Evolutionary conservation across 2,113 vertebrate genomes (phyloP), one percentile per base, ranked within the genome.

Genomic region (Perca flavescens): DNA sequence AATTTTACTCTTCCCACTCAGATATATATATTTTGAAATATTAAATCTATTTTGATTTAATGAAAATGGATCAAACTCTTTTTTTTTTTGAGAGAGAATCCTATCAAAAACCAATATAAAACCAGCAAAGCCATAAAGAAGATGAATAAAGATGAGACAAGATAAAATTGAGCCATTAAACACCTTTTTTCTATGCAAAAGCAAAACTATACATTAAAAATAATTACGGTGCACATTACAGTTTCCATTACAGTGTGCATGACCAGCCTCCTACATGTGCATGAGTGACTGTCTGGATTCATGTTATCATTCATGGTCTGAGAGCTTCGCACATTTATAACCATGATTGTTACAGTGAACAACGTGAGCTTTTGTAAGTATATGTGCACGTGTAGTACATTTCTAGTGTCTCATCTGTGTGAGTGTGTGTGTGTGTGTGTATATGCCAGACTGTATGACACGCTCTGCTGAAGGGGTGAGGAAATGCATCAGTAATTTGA

Each of bases 401-500:
- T 50, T 73, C 40, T 50, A 49, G 16, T 60, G 28, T 78, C 6
- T 76, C 28, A 64, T 77, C 40, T 74, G 57, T 77, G 61, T 46
- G 13, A 2, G 15, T 54, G 56, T 50, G 68, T 19, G 28, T 34
- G 50, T 21, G 68, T 19, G n/a, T 36, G 61, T 34, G 58, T 46
- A 2, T 2, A 7, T 58, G 66, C 3, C 40, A 69, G 52, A 54
- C 43, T 60, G 40, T 46, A 46, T 79, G 62, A 77, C 19, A 53
- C 1, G 6, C 15, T 47, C 40, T n/a, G 57, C 82, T 74, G 83
- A 82, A 77, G 63, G 53, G 47, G 12, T 43, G 17, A 75, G 68
- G 57, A 86, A 80, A 87, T 74, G 68, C 49, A n/a, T 49, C 11
- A 6, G 43, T 74, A 58, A 82, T 82, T 82, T 70, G 58, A 64